A percentile compares a stretch with the other conserved stretches of the same genome.
Evolutionary conservation across 2,113 vertebrate genomes (phyloP).

Genomic region (Holacanthus passer): DNA sequence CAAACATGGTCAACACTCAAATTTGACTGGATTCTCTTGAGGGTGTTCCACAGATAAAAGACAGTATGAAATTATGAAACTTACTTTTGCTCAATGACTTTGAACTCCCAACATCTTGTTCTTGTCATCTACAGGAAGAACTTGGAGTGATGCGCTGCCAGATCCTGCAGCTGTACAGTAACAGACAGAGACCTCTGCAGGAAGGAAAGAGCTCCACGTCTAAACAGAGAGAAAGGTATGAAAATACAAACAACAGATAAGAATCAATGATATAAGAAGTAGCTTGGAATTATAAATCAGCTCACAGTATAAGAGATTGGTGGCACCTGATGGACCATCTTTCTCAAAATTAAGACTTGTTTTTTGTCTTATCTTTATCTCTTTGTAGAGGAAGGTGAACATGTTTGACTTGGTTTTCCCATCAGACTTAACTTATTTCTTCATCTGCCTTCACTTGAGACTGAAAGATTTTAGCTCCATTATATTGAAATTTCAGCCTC

Average conservation of each 20-base stretch:
- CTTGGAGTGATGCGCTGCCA: constrained; percentile 79
- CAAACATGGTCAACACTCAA: background rate
- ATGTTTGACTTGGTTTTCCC: too few species aligned
- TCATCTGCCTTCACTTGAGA: background rate
- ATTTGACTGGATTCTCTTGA: background rate
- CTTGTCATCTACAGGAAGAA: constrained; percentile 75
- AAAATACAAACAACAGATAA: background rate
- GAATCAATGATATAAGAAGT: too few species aligned
- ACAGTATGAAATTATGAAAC: background rate
- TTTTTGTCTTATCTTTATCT: too few species aligned
- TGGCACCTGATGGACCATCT: too few species aligned
- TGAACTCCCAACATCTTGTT: background rate
- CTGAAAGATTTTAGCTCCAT: background rate
- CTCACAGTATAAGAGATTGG: too few species aligned
- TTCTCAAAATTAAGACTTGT: too few species aligned
- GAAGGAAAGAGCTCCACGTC: constrained; percentile 47
- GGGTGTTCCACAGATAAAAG: background rate
- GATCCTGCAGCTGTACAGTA: constrained; percentile 75
- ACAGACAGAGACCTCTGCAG: constrained; percentile 67
- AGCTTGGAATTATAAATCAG: too few species aligned
- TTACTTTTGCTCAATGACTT: too few species aligned
- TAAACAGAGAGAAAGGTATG: constrained; percentile 61
- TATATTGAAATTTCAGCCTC: too few species aligned
- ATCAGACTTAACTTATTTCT: too few species aligned
- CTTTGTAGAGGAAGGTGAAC: too few species aligned